phyloP scores from a whole-genome alignment of 2,888 invertebrate genomes.

The Mycalesis mineus region DNA sequence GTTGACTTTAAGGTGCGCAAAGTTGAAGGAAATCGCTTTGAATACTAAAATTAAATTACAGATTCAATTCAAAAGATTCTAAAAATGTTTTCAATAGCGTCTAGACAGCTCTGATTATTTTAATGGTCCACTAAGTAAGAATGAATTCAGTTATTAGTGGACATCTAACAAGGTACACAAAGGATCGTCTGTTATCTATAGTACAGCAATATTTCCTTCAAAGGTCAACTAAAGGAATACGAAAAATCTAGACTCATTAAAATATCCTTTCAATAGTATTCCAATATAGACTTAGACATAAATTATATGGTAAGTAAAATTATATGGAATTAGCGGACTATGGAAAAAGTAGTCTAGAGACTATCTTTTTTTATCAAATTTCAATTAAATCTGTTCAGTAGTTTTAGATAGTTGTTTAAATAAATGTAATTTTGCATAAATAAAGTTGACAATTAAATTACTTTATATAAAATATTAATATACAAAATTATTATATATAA shows the following conservation, averaged over 20 bases:
- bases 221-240: constrained; percentile 15
- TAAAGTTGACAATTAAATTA: too few relatives aligned
- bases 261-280: constrained; percentile 9
- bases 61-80: constrained; percentile 21
- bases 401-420: too few relatives aligned
- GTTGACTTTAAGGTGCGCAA: too few relatives aligned
- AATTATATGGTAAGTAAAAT: too few relatives aligned
- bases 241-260: constrained; percentile 23
- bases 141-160: constrained; percentile 15
- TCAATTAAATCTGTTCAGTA: too few relatives aligned
- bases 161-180: constrained; percentile 23
- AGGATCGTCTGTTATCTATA: constrained; percentile 20
- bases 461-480: too few relatives aligned
- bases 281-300: background rate
- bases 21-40: background rate
- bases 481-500: too few relatives aligned
- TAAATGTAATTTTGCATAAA: too few relatives aligned
- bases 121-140: constrained; percentile 24
- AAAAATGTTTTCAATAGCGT: constrained; percentile 16
- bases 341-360: too few relatives aligned
- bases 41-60: background rate
- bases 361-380: too few relatives aligned
- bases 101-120: constrained; percentile 26
- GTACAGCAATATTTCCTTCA: constrained; percentile 12
- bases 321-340: too few relatives aligned